A percentile compares a stretch with the other conserved stretches of the same genome.
Evolutionary conservation across 2,888 invertebrate genomes (phyloP).

Genomic region (Gnatocerus cornutus): DNA sequence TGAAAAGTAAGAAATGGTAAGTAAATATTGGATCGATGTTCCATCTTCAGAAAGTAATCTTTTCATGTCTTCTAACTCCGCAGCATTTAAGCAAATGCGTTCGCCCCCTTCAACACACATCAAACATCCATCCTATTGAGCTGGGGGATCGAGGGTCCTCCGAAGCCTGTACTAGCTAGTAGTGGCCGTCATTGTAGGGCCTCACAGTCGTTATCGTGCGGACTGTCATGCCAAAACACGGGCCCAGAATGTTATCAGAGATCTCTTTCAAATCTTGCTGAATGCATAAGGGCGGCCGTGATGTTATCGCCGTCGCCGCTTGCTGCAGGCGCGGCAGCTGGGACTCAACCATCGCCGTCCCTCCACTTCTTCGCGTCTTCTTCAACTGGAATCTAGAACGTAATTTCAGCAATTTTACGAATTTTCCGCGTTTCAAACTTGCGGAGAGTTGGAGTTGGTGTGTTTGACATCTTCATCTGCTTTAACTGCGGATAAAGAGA

Average conservation of each 20-base stretch:
- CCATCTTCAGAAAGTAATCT: conserved; percentile 10
- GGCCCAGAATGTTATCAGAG: conserved; percentile 72
- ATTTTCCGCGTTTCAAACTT: conserved; percentile 28
- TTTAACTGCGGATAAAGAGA: conserved; percentile 69
- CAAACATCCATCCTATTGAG: conserved; percentile 51
- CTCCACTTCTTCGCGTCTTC: conserved; percentile 32
- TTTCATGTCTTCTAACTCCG: conserved; percentile 29
- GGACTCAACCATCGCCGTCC: conserved; percentile 54
- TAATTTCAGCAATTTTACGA: conserved; percentile 12
- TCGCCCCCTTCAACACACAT: conserved; percentile 49
- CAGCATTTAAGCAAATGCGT: conserved; percentile 48
- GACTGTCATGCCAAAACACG: conserved; percentile 73
- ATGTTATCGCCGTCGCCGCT: conserved; percentile 66
- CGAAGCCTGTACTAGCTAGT: conserved; percentile 50
- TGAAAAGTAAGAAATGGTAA: too few relatives aligned
- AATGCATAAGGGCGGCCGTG: conserved; percentile 72
- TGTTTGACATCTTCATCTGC: conserved; percentile 71
- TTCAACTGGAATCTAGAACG: conserved; percentile 2
- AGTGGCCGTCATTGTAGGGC: conserved; percentile 62
- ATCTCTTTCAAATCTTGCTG: conserved; percentile 73
- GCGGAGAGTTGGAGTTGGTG: conserved; percentile 56
- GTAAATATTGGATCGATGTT: not conserved
- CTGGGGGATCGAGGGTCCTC: conserved; percentile 47
- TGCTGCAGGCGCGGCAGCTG: conserved; percentile 70
- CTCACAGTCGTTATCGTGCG: conserved; percentile 69